These are phyloP conservation scores for Achroia grisella DNA, from an alignment of 1,140 invertebrate species.

Conservation along the genomic window DNA sequence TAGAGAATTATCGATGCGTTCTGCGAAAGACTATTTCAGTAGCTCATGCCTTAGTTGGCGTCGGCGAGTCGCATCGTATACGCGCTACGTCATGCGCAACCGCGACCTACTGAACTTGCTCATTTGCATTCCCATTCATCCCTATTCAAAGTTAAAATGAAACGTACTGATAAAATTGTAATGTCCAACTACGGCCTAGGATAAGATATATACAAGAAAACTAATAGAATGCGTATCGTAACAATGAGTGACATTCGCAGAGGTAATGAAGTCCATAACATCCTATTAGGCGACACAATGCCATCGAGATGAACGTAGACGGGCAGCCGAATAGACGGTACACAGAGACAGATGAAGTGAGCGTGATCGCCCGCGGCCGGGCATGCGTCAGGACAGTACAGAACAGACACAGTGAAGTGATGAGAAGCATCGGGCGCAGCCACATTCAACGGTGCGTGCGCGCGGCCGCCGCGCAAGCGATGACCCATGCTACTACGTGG, in stretches of 20 bases:
- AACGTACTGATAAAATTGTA: constrained; percentile 19
- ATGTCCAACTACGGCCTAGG: constrained; percentile 49
- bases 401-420: constrained; percentile 71
- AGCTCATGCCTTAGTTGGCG: constrained; percentile 38
- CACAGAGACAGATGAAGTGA: constrained; percentile 72
- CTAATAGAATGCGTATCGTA: constrained; percentile 68
- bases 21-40: constrained; percentile 30
- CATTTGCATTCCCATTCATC: constrained; percentile 19
- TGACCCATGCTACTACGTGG: constrained; percentile 70
- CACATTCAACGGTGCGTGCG: constrained; percentile 70
- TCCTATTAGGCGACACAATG: constrained; percentile 62
- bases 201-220: constrained; percentile 60
- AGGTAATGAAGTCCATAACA: constrained; percentile 61
- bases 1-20: constrained; percentile 33
- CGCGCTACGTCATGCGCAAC: constrained; percentile 43
- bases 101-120: constrained; percentile 28
- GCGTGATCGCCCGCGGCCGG: constrained; percentile 67
- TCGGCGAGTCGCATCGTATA: constrained; percentile 15
- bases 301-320: constrained; percentile 65
- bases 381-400: constrained; percentile 71
- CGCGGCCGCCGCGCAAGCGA: constrained; percentile 69
- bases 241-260: constrained; percentile 67
- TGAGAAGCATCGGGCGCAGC: constrained; percentile 71
- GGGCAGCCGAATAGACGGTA: constrained; percentile 62
- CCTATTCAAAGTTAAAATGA: constrained; percentile 24